Percentiles rank a stretch among this genome's conserved stretches.
Evolutionary conservation across 2,113 vertebrate species (phyloP).

Genomic region (Oncorhynchus kisutch): DNA sequence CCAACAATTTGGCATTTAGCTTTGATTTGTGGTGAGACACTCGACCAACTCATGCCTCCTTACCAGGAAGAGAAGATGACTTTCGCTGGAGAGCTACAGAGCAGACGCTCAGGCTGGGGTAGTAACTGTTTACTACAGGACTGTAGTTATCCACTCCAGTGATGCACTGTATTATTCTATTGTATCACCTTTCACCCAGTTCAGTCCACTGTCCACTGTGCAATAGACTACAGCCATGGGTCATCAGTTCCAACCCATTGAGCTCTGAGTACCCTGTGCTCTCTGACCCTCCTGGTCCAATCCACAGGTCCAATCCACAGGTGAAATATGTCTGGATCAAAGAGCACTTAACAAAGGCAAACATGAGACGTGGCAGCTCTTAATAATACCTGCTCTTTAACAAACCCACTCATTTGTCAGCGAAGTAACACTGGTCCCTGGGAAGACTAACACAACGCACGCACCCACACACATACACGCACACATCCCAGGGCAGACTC

Average conservation of each 20-base stretch:
- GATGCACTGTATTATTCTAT: not conserved
- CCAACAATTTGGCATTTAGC: slow-evolving; percentile 35
- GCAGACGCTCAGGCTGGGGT: not conserved
- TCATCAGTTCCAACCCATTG: slow-evolving; percentile 30
- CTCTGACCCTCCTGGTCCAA: slow-evolving; percentile 36
- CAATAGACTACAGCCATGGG: slow-evolving; percentile 7
- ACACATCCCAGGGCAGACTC: not conserved
- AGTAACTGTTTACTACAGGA: not conserved
- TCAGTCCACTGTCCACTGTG: slow-evolving; percentile 4
- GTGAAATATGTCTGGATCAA: slow-evolving; percentile 35
- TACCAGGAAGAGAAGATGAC: slow-evolving; percentile 24
- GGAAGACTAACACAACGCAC: not conserved
- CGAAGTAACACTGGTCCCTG: not conserved
- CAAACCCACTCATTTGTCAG: slow-evolving; percentile 23
- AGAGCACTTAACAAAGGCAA: slow-evolving; percentile 20
- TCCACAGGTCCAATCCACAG: not conserved
- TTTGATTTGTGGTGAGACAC: slow-evolving; percentile 46
- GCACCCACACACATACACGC: no score
- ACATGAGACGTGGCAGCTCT: slow-evolving; percentile 25
- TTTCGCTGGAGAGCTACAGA: slow-evolving; percentile 28
- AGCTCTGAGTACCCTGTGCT: slow-evolving; percentile 25
- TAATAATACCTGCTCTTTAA: slow-evolving; percentile 14
- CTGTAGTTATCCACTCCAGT: not conserved
- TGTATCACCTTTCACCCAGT: not conserved
- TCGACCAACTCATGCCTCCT: slow-evolving; percentile 4